Conservation (phyloP, 2,797 vertebrate genomes). For the Carduelis carduelis region DNA sequence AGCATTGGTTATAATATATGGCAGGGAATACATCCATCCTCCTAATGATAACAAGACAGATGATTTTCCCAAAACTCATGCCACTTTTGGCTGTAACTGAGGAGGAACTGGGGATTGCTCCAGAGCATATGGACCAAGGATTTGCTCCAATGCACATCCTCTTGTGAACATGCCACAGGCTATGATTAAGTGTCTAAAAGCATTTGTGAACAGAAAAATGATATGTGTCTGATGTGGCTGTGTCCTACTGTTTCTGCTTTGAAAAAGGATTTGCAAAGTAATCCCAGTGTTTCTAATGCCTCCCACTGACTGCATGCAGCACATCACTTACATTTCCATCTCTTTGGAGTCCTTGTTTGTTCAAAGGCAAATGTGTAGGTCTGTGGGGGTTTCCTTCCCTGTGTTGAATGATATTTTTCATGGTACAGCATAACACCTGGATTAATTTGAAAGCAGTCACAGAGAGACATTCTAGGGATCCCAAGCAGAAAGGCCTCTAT, state of each 20-base stretch:
- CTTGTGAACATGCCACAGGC: background rate
- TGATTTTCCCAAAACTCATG: background rate
- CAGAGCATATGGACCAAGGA: constrained; percentile 23
- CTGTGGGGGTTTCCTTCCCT: background rate
- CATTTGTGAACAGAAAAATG: background rate
- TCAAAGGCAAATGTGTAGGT: background rate
- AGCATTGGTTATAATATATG: background rate
- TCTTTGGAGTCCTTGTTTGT: background rate
- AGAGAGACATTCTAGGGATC: background rate
- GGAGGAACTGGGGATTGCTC: background rate
- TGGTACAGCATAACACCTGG: background rate
- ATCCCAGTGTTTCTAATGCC: background rate
- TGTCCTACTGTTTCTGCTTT: background rate
- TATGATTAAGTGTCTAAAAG: constrained; percentile 10
- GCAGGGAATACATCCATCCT: background rate
- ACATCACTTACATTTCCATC: background rate
- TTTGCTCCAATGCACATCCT: background rate
- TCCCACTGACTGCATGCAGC: background rate
- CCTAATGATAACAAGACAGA: constrained; percentile 3
- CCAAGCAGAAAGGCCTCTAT: background rate
- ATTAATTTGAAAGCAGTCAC: background rate
- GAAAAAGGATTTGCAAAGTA: constrained; percentile 8
- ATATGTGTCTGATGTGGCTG: background rate
- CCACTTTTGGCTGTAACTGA: background rate
- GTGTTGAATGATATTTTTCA: background rate